These are phyloP conservation scores for Trachelus troglodyta DNA, from an alignment of 2,888 invertebrate genomes.

Conservation along the genomic window DNA sequence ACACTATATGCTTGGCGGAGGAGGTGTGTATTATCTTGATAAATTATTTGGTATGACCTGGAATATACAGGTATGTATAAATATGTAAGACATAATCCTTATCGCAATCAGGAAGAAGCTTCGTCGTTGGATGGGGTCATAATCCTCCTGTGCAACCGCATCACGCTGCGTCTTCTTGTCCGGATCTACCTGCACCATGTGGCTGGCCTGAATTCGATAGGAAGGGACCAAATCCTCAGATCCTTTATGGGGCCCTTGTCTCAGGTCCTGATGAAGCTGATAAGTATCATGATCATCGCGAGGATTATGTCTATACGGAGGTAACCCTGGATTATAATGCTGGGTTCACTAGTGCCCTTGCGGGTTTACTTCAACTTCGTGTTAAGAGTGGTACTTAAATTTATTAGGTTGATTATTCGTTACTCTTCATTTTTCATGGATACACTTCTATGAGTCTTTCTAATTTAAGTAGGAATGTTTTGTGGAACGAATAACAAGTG, in stretches of 20 bases:
- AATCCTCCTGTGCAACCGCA: conserved; percentile 69
- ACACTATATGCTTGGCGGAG: conserved; percentile 69
- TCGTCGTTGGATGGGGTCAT: conserved; percentile 69
- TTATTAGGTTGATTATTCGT: neutral
- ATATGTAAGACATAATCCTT: neutral
- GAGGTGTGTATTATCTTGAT: conserved; percentile 36
- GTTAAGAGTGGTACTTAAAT: conserved; percentile 23
- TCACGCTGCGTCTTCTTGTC: conserved; percentile 71
- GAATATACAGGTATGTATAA: neutral
- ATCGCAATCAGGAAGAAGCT: conserved; percentile 66
- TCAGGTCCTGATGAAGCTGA: conserved; percentile 71
- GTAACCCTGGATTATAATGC: conserved; percentile 71
- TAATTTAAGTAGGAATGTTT: neutral
- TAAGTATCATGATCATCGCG: conserved; percentile 68
- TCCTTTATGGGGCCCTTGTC: conserved; percentile 70
- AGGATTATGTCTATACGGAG: conserved; percentile 70
- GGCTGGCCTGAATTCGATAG: conserved; percentile 67
- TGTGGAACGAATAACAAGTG: neutral
- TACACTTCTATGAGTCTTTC: neutral
- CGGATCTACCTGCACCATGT: conserved; percentile 66
- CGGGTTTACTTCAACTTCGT: conserved; percentile 65
- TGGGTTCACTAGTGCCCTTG: conserved; percentile 69
- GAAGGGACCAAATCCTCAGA: conserved; percentile 68
- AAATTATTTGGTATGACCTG: neutral
- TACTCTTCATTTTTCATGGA: neutral